phyloP scores from a whole-genome alignment of 2,113 vertebrate species.

The Phyllostomus hastatus region DNA sequence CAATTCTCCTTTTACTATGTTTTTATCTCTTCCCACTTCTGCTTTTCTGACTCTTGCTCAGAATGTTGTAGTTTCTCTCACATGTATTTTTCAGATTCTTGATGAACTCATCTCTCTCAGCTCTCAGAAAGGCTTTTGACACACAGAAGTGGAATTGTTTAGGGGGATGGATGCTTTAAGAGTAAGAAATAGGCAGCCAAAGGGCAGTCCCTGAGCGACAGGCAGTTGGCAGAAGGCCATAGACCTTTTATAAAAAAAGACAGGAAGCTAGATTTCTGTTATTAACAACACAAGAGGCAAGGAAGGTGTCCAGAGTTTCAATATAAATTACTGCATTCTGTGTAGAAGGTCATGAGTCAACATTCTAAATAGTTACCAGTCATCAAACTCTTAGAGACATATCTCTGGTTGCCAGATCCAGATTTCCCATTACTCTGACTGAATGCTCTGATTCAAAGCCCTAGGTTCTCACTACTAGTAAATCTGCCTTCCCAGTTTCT shows the following conservation, averaged over 20 bases:
- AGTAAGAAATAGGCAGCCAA: constrained; percentile 19
- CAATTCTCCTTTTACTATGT: background rate
- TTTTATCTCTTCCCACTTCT: background rate
- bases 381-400: background rate
- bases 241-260: background rate
- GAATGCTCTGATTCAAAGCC: background rate
- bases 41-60: background rate
- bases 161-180: background rate
- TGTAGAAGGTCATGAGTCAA: background rate
- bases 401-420: background rate
- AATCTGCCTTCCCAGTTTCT: background rate
- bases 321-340: background rate
- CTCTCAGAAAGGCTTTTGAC: constrained; percentile 10
- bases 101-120: background rate
- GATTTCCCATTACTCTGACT: background rate
- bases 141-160: constrained; percentile 4
- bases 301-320: background rate
- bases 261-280: constrained; percentile 13
- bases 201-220: background rate
- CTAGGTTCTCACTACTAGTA: background rate
- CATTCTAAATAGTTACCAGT: background rate
- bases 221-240: background rate
- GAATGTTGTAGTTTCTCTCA: background rate
- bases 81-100: background rate
- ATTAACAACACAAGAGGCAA: background rate